Base-by-base conservation (phyloP, 2,888 invertebrate genomes). In the Polia nebulosa region DNA sequence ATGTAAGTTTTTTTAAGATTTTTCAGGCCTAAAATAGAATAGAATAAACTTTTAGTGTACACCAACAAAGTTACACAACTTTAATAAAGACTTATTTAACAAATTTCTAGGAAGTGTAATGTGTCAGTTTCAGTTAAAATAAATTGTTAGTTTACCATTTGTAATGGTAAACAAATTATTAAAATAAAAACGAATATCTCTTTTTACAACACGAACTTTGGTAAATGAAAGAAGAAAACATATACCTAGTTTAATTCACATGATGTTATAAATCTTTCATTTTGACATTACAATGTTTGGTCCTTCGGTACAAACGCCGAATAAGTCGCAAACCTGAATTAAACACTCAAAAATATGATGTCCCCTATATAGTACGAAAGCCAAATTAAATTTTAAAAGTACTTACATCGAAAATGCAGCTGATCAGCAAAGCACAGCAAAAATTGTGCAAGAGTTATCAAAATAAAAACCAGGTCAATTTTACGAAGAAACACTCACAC, bases 381-480 rank as follows among this genome's bases (percentile, higher is more conserved):
- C 47, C 34, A 63, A 70, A 67, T 34, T 25, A 62, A 56, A 62
- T 71, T 52, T 52, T 29, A 63, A 53, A 65, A 53, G 57, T 76
- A 86, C 87, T 89, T 84, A 92, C 91, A 81, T 85, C 66, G 69
- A 59, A 83, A 83, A 62, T 78, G 62, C 78, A 53, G 77, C 61
- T 79, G 58, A 76, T 76, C 82, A 85, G 81, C 78, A 77, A 78
- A 79, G 73, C 77, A 76, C 76, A 78, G 72, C 75, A 81, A 84
- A 84, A 90, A 89, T 92, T 91, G 92, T 93, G 92, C 90, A 92
- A 92, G 88, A 89, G 84, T 82, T 87, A 87, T 91, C 89, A 88
- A 92, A 93, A 91, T 91, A 91, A 92, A 89, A 93, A 93, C 84
- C 92, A 89, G 93, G 93, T 93, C 94, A 93, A 76, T 72, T 73